These are phyloP conservation scores for Caenorhabditis briggsae DNA, from an alignment of 1,140 invertebrate species.

Conservation along the genomic window DNA sequence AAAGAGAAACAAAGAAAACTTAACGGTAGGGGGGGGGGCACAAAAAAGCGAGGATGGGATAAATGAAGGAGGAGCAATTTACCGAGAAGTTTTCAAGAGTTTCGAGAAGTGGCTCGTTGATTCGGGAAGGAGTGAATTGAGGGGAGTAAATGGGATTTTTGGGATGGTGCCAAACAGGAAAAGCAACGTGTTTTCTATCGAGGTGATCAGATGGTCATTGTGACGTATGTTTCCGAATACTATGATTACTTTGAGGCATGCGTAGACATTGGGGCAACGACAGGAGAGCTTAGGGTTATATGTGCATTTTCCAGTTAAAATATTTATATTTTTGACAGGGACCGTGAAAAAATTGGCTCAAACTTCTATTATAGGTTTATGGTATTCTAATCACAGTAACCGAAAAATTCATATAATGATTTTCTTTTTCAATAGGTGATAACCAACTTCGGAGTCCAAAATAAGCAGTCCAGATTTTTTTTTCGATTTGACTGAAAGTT, in stretches of 20 bases:
- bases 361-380: too few relatives aligned
- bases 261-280: too few relatives aligned
- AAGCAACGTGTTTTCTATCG: constrained; percentile 12
- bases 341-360: too few relatives aligned
- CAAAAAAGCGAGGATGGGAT: not conserved
- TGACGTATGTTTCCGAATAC: constrained; percentile 12
- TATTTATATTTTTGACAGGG: too few relatives aligned
- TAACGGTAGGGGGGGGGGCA: not conserved
- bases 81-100: constrained; percentile 56
- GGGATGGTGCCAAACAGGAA: constrained; percentile 22
- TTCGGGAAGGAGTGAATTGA: not conserved
- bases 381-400: too few relatives aligned
- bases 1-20: not conserved
- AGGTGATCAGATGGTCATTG: constrained; percentile 45
- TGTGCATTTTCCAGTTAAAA: too few relatives aligned
- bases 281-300: too few relatives aligned
- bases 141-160: not conserved
- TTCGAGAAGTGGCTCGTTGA: constrained; percentile 43
- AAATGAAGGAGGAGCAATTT: constrained; percentile 54
- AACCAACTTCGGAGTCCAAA: too few relatives aligned
- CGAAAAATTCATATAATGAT: too few relatives aligned
- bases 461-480: too few relatives aligned
- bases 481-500: too few relatives aligned
- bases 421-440: too few relatives aligned
- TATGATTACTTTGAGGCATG: not conserved